These are phyloP conservation scores for Epinotia nisella DNA, from an alignment of 2,888 invertebrate species.

Conservation along the genomic window DNA sequence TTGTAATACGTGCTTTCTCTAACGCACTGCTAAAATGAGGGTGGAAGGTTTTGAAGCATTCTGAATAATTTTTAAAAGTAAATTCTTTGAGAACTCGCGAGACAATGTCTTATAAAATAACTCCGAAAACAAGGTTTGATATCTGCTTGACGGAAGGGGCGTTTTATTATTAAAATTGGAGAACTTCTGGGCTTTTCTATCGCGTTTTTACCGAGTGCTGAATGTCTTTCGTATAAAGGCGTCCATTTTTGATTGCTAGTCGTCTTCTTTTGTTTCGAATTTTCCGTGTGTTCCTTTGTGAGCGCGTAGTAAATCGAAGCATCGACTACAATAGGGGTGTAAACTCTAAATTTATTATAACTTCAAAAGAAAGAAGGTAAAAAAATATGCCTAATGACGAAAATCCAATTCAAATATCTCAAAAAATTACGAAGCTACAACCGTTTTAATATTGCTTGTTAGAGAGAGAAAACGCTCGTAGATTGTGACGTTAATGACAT, in stretches of 20 bases:
- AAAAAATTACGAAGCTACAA: too few relatives aligned
- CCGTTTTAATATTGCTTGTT: too few relatives aligned
- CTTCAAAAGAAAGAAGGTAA: too few relatives aligned
- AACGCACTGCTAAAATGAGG: neutral
- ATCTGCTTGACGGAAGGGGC: conserved; percentile 39
- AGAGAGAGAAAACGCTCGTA: too few relatives aligned
- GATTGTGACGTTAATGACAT: too few relatives aligned
- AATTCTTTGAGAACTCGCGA: conserved; percentile 40
- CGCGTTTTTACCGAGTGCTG: conserved; percentile 33
- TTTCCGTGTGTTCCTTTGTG: neutral
- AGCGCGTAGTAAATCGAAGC: neutral
- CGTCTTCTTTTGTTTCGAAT: conserved; percentile 16
- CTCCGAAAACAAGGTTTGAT: conserved; percentile 42
- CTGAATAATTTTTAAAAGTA: conserved; percentile 35
- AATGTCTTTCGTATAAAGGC: conserved; percentile 20
- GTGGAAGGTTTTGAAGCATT: conserved; percentile 9
- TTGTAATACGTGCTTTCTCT: neutral
- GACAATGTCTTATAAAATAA: conserved; percentile 45
- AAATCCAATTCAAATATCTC: too few relatives aligned
- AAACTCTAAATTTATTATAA: too few relatives aligned
- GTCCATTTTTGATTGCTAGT: conserved; percentile 17
- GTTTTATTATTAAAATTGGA: conserved; percentile 45
- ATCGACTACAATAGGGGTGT: neutral
- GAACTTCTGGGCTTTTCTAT: conserved; percentile 34
- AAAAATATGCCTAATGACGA: too few relatives aligned